Evolutionary conservation across 2,797 vertebrate species (phyloP), one percentile per base, ranked within the genome.

Genomic region (Xenopus petersii): DNA sequence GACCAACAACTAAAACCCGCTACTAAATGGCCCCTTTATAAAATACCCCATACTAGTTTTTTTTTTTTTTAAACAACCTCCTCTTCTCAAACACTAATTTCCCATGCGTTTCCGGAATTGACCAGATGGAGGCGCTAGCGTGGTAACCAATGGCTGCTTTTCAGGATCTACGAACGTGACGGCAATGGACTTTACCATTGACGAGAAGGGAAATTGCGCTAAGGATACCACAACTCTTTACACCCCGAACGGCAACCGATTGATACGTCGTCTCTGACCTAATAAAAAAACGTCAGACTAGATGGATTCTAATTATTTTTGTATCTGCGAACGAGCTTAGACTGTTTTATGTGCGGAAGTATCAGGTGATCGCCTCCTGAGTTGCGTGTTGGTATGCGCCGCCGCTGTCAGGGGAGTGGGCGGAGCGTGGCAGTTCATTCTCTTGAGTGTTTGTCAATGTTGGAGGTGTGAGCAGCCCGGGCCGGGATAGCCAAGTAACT

Each of bases 371-470:
- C 48, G 8, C 26, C 54, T 21, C 70, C 70, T 21, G 9, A 11
- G 15, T 11, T 12, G 8, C 7, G 17, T 1, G 1, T 46, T 71
- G 70, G 59, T 64, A 0, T 17, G 13, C 26, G 60, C 60, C 13
- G 36, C 59, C 42, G n/a, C n/a, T 73, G 75, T 78, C 71, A 78
- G 75, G 65, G 70, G 60, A 73, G 70, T 65, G 75, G 75, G 75
- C 70, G 75, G 75, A 24, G 51, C 65, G 64, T 12, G 65, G 75
- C 26, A 64, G 60, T 70, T 78, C 65, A 78, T 94, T 94, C 93
- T 94, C 93, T 94, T 94, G 94, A 93, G 93, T 93, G 93, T 94
- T 94, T 94, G 93, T 93, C 93, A 90, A 94, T 94, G 93, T 94
- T 92, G 92, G 93, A 94, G 93, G 92, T 93, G 92, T 21, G 75